phyloP scores from a whole-genome alignment of 2,797 vertebrate species.

The Pantherophis vulpinus region DNA sequence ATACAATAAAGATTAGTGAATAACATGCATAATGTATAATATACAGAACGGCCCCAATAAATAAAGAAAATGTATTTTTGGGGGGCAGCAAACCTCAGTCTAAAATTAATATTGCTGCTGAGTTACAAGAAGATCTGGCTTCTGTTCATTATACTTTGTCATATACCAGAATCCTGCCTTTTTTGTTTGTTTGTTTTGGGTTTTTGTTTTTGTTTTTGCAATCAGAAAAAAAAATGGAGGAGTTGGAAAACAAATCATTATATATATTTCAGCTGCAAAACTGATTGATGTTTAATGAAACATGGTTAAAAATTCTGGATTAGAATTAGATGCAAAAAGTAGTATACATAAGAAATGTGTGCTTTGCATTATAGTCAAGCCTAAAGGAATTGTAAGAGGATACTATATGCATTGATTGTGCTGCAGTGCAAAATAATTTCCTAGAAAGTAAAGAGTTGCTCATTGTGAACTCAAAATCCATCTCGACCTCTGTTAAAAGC shows the following conservation, averaged over 20 bases:
- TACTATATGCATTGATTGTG: neutral
- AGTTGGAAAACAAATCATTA: neutral
- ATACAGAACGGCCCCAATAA: neutral
- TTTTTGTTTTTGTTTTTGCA: neutral
- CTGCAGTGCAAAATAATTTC: neutral
- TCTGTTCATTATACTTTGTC: neutral
- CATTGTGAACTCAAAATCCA: neutral
- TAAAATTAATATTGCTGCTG: neutral
- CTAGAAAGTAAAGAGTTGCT: neutral
- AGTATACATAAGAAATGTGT: neutral
- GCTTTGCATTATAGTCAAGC: neutral
- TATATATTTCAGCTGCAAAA: neutral
- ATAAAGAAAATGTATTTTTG: neutral
- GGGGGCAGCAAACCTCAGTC: neutral
- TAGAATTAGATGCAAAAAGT: neutral
- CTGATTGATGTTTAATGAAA: neutral
- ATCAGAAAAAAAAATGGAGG: neutral
- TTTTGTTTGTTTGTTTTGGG: neutral
- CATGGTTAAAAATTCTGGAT: neutral
- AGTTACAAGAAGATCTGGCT: neutral
- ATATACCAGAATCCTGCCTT: neutral
- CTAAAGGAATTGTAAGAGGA: conserved; percentile 28
- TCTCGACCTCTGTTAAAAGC: neutral
- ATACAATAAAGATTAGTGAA: neutral
- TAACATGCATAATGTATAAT: neutral